Conservation (phyloP, 2,113 vertebrate species). For the Thinocorus orbignyianus region DNA sequence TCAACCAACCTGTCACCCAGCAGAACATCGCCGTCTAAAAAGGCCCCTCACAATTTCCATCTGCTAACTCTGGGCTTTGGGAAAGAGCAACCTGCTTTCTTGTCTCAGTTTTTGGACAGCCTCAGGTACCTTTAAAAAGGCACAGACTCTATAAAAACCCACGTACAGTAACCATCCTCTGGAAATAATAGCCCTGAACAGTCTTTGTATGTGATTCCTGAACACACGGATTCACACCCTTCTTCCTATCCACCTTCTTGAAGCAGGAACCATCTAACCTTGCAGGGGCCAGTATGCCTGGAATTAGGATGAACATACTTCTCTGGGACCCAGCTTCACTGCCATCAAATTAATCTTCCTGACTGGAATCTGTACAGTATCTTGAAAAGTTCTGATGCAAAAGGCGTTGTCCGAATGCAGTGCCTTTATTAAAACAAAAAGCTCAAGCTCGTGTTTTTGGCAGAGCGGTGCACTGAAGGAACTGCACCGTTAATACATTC, state of each 20-base stretch:
- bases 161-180: neutral
- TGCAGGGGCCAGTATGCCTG: fast-evolving
- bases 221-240: neutral
- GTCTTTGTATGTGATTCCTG: neutral
- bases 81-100: neutral
- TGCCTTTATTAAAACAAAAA: neutral
- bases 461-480: neutral
- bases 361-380: neutral
- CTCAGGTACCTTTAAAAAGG: neutral
- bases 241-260: neutral
- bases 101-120: neutral
- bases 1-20: neutral
- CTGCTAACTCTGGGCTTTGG: neutral
- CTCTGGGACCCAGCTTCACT: neutral
- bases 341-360: neutral
- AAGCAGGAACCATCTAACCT: neutral
- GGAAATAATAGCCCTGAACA: neutral
- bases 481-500: neutral
- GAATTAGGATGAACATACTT: fast-evolving
- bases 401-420: neutral
- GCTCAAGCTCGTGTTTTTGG: neutral
- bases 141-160: neutral
- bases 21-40: neutral
- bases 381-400: neutral
- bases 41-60: neutral